A percentile compares a stretch with the other conserved stretches of the same genome.
phyloP scores from a whole-genome alignment of 2,113 vertebrate genomes.

The Piprites chloris region DNA sequence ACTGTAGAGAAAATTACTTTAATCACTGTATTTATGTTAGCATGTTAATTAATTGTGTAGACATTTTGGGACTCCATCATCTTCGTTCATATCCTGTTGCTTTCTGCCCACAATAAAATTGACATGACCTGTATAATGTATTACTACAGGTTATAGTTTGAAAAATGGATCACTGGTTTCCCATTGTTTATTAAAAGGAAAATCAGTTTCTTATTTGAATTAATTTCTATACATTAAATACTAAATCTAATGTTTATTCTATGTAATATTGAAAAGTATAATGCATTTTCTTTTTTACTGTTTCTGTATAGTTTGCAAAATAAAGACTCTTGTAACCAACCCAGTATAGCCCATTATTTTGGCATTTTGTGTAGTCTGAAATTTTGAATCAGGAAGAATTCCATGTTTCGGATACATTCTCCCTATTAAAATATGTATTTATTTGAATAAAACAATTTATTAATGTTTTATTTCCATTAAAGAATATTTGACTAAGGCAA shows the following conservation, averaged over 20 bases:
- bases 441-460: constrained; percentile 27
- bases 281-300: constrained; percentile 87
- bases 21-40: constrained; percentile 78
- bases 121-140: constrained; percentile 34
- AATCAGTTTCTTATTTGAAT: constrained; percentile 58
- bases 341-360: constrained; percentile 31
- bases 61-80: constrained; percentile 62
- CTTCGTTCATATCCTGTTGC: constrained; percentile 65
- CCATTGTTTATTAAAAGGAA: constrained; percentile 52
- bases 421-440: constrained; percentile 22
- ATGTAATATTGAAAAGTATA: constrained; percentile 75
- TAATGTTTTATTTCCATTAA: constrained; percentile 8
- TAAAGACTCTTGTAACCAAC: constrained; percentile 92
- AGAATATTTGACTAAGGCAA: background rate
- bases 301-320: constrained; percentile 98
- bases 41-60: constrained; percentile 80
- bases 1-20: constrained; percentile 76
- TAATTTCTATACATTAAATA: constrained; percentile 63
- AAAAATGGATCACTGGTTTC: constrained; percentile 55
- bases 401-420: background rate
- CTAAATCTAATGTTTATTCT: constrained; percentile 72
- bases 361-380: background rate
- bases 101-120: constrained; percentile 64
- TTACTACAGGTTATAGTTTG: constrained; percentile 51
- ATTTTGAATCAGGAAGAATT: background rate